These are phyloP conservation scores for Typhlichthys subterraneus DNA, from an alignment of 2,797 vertebrate genomes.

Conservation along the genomic window DNA sequence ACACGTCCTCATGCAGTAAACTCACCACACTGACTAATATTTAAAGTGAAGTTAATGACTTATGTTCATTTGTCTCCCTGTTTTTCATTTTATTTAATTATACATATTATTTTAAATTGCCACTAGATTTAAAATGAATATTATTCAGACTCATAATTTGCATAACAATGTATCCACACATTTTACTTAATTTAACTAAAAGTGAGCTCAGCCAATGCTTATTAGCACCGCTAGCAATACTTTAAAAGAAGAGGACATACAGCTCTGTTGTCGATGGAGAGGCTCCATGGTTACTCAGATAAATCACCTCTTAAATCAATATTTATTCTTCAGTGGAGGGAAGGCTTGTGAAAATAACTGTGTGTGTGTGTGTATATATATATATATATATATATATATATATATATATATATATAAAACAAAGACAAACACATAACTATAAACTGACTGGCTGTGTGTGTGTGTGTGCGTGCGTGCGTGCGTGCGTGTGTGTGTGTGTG, in stretches of 20 bases:
- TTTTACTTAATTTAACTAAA: too few species aligned
- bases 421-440: neutral
- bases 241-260: neutral
- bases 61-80: neutral
- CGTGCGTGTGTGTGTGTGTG: neutral
- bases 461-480: neutral
- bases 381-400: too few species aligned
- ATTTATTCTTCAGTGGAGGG: neutral
- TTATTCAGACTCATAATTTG: too few species aligned
- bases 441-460: too few species aligned
- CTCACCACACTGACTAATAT: neutral
- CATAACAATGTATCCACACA: too few species aligned
- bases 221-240: constrained; percentile 4
- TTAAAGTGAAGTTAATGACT: neutral
- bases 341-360: constrained; percentile 5
- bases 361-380: too few species aligned
- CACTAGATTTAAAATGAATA: too few species aligned
- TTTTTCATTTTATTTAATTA: neutral
- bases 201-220: neutral
- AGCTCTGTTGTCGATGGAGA: neutral
- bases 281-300: neutral
- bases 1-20: neutral
- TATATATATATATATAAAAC: neutral
- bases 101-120: too few species aligned
- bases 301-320: constrained; percentile 5